A percentile compares a stretch with the other conserved stretches of the same genome.
Evolutionary conservation across 2,113 vertebrate species (phyloP).

Genomic region (Tapirus terrestris): DNA sequence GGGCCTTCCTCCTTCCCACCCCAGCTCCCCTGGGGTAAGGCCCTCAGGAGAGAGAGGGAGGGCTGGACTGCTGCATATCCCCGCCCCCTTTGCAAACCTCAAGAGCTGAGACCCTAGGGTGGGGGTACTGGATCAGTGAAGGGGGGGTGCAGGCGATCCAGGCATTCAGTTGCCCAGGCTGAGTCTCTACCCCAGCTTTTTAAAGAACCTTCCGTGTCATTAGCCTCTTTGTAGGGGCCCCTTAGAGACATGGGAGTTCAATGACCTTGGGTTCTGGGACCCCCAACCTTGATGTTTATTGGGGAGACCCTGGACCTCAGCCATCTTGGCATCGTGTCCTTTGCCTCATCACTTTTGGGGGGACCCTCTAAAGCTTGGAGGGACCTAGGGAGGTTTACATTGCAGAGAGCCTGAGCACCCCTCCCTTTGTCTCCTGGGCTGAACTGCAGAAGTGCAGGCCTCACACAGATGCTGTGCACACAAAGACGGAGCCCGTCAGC

Average conservation of each 20-base stretch:
- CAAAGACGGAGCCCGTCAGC: constrained; percentile 39
- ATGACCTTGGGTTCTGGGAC: background rate
- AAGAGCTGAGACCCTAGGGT: background rate
- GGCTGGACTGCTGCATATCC: background rate
- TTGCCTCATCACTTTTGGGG: background rate
- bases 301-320: background rate
- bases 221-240: background rate
- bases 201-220: background rate
- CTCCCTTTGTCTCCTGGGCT: background rate
- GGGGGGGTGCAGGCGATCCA: background rate
- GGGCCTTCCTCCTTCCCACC: background rate
- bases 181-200: background rate
- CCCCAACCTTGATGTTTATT: background rate
- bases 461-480: background rate
- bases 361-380: background rate
- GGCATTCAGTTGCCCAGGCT: background rate
- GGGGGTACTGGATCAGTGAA: background rate
- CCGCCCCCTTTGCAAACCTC: background rate
- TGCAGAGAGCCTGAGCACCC: background rate
- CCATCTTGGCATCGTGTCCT: background rate
- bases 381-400: background rate
- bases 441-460: background rate
- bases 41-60: background rate
- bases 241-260: background rate
- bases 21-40: background rate